Percentiles rank a stretch among this genome's conserved stretches.
Conservation (phyloP, 2,797 vertebrate species). For the Carduelis carduelis region DNA sequence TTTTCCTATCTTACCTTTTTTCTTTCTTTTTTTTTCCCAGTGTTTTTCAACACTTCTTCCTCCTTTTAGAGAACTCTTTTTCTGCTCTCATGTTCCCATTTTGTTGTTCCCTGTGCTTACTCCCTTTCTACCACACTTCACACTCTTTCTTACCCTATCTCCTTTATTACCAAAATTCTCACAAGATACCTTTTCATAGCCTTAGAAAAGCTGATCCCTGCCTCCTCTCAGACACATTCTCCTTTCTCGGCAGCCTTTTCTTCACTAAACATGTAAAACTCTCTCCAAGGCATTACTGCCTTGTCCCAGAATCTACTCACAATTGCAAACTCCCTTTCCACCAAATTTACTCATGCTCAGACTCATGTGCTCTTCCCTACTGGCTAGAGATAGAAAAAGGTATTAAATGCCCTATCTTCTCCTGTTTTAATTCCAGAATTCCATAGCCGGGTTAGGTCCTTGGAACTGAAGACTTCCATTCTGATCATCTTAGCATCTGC, state of each 20-base stretch:
- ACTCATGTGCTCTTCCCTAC: background rate
- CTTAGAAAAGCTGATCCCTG: background rate
- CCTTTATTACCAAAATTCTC: background rate
- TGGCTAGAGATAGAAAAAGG: background rate
- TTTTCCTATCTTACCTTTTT: background rate
- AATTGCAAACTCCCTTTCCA: background rate
- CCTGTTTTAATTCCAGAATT: background rate
- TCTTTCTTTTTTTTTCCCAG: background rate
- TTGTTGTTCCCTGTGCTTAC: background rate
- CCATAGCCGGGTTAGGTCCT: background rate
- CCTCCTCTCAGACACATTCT: background rate
- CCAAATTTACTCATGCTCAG: background rate
- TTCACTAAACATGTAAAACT: background rate
- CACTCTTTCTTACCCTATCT: background rate
- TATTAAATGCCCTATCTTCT: background rate
- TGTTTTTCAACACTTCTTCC: background rate
- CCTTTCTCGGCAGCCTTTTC: background rate
- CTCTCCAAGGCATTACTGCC: background rate
- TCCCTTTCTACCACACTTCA: background rate
- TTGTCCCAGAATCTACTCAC: background rate
- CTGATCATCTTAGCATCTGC: background rate
- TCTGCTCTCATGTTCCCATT: background rate
- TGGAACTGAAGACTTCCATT: background rate
- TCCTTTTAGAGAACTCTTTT: background rate
- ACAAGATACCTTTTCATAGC: background rate